Conservation (phyloP, 1,140 invertebrate genomes). For the Aphidius ervi region DNA sequence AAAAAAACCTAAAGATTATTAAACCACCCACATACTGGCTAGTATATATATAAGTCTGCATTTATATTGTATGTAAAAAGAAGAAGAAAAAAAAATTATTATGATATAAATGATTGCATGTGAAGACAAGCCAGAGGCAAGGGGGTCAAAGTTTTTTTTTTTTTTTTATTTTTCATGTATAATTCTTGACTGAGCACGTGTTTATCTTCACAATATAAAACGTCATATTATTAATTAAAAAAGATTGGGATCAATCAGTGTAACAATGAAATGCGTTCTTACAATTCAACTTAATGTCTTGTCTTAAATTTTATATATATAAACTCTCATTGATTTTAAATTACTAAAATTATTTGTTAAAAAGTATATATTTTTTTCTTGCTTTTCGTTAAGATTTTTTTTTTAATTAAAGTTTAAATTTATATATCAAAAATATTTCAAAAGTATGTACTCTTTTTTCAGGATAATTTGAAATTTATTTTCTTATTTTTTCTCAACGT, state of each 20-base stretch:
- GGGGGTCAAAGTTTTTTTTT: constrained; percentile 1
- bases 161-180: not conserved
- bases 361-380: too few species aligned
- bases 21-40: too few species aligned
- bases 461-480: not conserved
- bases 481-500: constrained; percentile 7
- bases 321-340: constrained; percentile 2
- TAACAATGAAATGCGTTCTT: constrained; percentile 24
- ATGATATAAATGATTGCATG: not conserved
- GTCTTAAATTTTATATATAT: not conserved
- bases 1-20: too few species aligned
- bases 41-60: too few species aligned
- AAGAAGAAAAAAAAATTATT: not conserved
- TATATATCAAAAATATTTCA: not conserved
- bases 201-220: not conserved
- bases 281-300: constrained; percentile 7
- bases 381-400: too few species aligned
- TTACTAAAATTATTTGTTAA: too few species aligned
- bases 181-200: not conserved
- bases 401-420: too few species aligned
- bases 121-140: not conserved
- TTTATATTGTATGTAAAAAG: not conserved
- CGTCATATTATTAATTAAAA: constrained; percentile 11
- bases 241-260: constrained; percentile 26
- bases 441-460: not conserved